A percentile compares a stretch with the other conserved stretches of the same genome.
phyloP scores from a whole-genome alignment of 2,113 vertebrate genomes.

The Bujurquina vittata region DNA sequence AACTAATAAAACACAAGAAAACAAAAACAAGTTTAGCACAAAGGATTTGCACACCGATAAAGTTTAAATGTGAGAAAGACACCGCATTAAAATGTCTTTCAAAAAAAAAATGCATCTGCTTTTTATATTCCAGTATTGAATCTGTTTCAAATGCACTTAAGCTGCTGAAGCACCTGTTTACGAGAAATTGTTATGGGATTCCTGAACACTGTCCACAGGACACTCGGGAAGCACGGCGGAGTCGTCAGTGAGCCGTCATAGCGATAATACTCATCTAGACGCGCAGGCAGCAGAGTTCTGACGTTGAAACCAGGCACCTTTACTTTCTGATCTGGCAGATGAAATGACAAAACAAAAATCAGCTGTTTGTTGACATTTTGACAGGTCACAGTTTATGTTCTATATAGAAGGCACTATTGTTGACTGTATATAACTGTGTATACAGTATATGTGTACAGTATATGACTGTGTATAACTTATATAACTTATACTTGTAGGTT shows the following conservation, averaged over 20 bases:
- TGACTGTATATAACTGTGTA: neutral
- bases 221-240: slow-evolving; percentile 92
- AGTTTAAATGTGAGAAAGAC: neutral
- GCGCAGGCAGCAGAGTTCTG: slow-evolving; percentile 83
- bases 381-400: neutral
- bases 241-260: slow-evolving; percentile 95
- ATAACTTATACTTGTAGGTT: too few species aligned
- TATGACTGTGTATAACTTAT: neutral
- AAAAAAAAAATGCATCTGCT: rapidly evolving
- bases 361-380: neutral
- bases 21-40: slow-evolving; percentile 10
- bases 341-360: neutral
- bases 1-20: slow-evolving; percentile 78
- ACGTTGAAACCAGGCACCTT: slow-evolving; percentile 87
- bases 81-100: neutral
- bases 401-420: neutral
- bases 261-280: slow-evolving; percentile 88
- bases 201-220: slow-evolving; percentile 93
- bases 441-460: too few species aligned
- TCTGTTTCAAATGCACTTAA: neutral
- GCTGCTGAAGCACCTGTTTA: slow-evolving; percentile 82
- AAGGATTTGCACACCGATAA: neutral
- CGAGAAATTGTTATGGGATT: slow-evolving; percentile 86
- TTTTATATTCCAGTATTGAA: neutral
- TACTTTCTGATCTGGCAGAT: slow-evolving; percentile 82